Conservation (phyloP, 2,797 vertebrate genomes). For the Poecilia picta region DNA sequence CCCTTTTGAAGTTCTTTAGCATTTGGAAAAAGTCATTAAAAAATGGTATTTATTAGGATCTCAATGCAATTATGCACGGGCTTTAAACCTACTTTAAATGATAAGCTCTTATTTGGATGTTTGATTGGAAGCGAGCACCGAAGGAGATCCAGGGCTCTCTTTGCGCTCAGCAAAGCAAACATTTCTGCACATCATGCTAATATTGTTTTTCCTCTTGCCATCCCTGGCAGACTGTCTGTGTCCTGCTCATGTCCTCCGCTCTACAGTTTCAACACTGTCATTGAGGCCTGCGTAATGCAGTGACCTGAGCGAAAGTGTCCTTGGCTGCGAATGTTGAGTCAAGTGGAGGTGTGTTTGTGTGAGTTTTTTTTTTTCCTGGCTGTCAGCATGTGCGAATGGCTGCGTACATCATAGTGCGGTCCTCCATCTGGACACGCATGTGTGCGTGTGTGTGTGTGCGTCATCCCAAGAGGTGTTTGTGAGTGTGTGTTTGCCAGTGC, state of each 20-base stretch:
- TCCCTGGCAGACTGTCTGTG: constrained; percentile 53
- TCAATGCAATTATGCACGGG: constrained; percentile 1
- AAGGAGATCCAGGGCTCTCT: constrained; percentile 49
- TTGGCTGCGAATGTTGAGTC: constrained; percentile 65
- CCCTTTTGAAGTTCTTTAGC: constrained; percentile 33
- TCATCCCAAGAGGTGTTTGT: constrained; percentile 32
- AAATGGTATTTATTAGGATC: constrained; percentile 51
- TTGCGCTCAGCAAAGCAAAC: constrained; percentile 50
- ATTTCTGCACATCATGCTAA: constrained; percentile 54
- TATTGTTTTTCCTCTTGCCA: constrained; percentile 38
- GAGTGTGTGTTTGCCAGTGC: constrained; percentile 36
- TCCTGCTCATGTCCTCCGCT: constrained; percentile 48
- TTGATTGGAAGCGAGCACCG: constrained; percentile 42
- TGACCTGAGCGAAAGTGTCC: constrained; percentile 57
- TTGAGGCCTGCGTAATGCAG: constrained; percentile 47
- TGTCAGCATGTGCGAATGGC: constrained; percentile 54
- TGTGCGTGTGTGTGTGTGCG: constrained; percentile 27
- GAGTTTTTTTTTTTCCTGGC: constrained; percentile 27
- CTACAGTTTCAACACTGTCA: constrained; percentile 61
- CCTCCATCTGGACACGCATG: constrained; percentile 37
- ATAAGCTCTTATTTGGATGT: constrained; percentile 52
- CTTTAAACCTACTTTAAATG: constrained; percentile 15
- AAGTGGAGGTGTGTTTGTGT: constrained; percentile 51
- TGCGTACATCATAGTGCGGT: constrained; percentile 30
- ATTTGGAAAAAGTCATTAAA: constrained; percentile 52